Evolutionary conservation across 2,888 invertebrate species (phyloP).

Genomic region (Psococerastis gibbosa): DNA sequence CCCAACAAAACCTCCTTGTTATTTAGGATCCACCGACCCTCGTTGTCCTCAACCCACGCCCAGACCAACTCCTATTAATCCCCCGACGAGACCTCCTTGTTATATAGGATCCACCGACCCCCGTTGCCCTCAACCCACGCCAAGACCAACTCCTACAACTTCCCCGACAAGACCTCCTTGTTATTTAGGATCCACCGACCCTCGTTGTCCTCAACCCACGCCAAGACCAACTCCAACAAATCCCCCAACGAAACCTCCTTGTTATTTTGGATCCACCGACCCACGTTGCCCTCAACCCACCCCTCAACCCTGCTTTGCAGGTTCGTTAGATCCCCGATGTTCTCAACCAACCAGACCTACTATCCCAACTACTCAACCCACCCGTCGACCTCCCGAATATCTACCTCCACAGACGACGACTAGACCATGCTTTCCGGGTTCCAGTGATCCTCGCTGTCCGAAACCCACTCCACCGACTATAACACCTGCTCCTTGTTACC

Average conservation of each 20-base stretch:
- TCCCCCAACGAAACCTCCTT: constrained; percentile 19
- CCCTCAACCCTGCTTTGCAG: constrained; percentile 17
- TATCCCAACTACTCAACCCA: constrained; percentile 19
- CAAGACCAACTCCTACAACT: constrained; percentile 15
- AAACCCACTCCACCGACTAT: constrained; percentile 17
- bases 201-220: too few species aligned
- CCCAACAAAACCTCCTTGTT: too few species aligned
- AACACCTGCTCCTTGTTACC: constrained; percentile 21
- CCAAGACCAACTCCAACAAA: constrained; percentile 16
- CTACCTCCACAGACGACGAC: constrained; percentile 15
- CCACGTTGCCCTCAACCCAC: constrained; percentile 13
- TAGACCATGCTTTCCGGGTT: constrained; percentile 16
- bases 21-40: constrained; percentile 18
- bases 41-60: constrained; percentile 18
- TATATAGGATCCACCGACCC: constrained; percentile 20
- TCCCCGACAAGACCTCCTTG: constrained; percentile 12
- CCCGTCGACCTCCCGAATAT: too few species aligned
- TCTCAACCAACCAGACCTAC: constrained; percentile 17
- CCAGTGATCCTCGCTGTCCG: constrained; percentile 19
- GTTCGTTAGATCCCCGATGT: constrained; percentile 20
- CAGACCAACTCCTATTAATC: constrained; percentile 17
- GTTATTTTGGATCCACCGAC: constrained; percentile 20
- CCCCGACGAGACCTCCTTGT: constrained; percentile 14
- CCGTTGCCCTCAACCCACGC: constrained; percentile 15
- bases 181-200: constrained; percentile 15